Conservation (phyloP, 1,140 invertebrate species). For the Drosophila ercepeae region DNA sequence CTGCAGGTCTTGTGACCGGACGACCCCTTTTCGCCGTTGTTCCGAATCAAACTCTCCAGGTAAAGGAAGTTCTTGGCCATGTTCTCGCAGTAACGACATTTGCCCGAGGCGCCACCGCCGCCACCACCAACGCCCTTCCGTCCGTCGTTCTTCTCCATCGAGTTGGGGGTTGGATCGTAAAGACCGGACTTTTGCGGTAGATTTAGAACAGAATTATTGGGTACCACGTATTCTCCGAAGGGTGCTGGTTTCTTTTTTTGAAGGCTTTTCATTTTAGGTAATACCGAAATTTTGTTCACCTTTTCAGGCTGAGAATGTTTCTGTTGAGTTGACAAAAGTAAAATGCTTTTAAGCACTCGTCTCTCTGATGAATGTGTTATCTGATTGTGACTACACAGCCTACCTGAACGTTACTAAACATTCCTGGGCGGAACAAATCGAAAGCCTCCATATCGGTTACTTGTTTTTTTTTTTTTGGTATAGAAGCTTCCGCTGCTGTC, state of each 20-base stretch:
- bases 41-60: constrained; percentile 77
- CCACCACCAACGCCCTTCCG: constrained; percentile 4
- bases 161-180: constrained; percentile 37
- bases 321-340: constrained; percentile 16
- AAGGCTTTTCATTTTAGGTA: constrained; percentile 69
- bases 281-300: constrained; percentile 76
- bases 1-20: constrained; percentile 40
- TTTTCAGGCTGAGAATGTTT: constrained; percentile 41
- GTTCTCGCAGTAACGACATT: constrained; percentile 74
- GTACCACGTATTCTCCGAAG: constrained; percentile 55
- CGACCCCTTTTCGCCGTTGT: constrained; percentile 54
- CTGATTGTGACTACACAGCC: constrained; percentile 24
- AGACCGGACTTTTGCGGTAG: constrained; percentile 40
- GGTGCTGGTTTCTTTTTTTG: constrained; percentile 58
- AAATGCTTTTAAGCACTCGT: neutral
- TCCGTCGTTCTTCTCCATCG: constrained; percentile 38
- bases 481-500: neutral
- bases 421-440: neutral
- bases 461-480: neutral
- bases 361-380: neutral
- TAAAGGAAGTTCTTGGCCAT: constrained; percentile 81
- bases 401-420: constrained; percentile 43
- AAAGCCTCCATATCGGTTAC: neutral
- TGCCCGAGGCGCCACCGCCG: constrained; percentile 16
- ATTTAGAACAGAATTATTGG: constrained; percentile 68